Conservation (phyloP, 2,113 vertebrate species). For the Numida meleagris region DNA sequence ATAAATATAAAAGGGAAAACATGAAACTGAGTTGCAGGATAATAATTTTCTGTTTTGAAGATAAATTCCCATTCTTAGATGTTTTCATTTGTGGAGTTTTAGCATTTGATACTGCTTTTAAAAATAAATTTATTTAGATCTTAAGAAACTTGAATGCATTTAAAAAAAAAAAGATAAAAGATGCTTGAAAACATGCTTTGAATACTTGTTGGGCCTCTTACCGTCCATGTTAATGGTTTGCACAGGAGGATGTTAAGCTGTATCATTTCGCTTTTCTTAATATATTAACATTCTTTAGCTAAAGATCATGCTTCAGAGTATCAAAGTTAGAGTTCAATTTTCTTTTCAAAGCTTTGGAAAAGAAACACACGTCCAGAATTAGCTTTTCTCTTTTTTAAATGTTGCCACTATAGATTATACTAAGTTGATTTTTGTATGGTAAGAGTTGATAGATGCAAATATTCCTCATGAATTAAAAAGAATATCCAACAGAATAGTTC, state of each 20-base stretch:
- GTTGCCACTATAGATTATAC: background rate
- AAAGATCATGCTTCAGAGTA: background rate
- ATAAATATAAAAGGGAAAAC: background rate
- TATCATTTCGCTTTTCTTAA: background rate
- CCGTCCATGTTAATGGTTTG: background rate
- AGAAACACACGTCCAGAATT: background rate
- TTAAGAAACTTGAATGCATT: background rate
- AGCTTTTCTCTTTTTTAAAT: background rate
- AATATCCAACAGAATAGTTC: background rate
- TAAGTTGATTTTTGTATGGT: background rate
- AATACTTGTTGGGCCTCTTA: background rate
- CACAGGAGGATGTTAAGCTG: fast-evolving
- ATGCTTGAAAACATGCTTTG: background rate
- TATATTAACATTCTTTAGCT: background rate
- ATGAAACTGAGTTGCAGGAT: background rate
- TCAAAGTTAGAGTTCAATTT: background rate
- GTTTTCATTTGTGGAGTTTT: background rate
- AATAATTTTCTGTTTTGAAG: background rate
- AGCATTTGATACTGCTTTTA: background rate
- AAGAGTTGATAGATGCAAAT: background rate
- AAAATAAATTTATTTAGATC: background rate
- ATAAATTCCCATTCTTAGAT: background rate
- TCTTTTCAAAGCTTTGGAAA: background rate
- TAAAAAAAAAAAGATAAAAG: background rate
- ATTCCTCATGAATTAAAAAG: background rate